Percentiles rank a stretch among this genome's conserved stretches.
Evolutionary conservation across 2,797 vertebrate genomes (phyloP).

Genomic region (Prunella strophiata): DNA sequence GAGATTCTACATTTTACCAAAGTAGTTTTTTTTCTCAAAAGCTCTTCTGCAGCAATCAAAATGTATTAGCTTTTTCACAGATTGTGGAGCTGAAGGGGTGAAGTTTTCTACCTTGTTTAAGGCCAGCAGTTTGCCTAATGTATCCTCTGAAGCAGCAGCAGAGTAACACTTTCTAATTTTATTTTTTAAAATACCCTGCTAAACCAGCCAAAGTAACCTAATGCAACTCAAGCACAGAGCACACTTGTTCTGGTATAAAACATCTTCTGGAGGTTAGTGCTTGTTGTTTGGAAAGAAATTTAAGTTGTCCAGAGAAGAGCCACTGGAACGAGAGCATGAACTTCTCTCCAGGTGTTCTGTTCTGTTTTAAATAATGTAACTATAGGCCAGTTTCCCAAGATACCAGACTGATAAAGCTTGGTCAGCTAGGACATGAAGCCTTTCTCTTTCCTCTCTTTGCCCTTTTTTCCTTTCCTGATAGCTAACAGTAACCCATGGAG

Average conservation of each 20-base stretch:
- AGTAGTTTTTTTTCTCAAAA: background rate
- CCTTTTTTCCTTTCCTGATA: background rate
- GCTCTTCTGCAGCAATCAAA: background rate
- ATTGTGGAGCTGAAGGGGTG: background rate
- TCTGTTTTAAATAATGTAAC: background rate
- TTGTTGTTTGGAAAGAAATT: background rate
- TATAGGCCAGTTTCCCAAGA: background rate
- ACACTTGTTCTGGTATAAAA: background rate
- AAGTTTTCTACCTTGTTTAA: background rate
- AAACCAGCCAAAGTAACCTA: background rate
- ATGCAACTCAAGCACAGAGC: background rate
- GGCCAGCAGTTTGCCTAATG: background rate
- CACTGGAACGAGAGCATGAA: background rate
- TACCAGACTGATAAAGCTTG: background rate
- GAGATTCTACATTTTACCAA: background rate
- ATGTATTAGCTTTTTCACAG: background rate
- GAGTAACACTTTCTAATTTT: background rate
- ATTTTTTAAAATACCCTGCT: background rate
- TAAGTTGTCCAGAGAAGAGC: background rate
- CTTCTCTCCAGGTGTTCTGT: background rate
- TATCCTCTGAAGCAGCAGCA: background rate
- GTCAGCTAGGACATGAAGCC: background rate
- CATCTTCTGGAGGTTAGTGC: background rate
- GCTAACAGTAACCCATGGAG: background rate
- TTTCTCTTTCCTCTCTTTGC: background rate